Evolutionary conservation across 2,113 vertebrate species (phyloP).

Genomic region (Entelurus aequoreus): DNA sequence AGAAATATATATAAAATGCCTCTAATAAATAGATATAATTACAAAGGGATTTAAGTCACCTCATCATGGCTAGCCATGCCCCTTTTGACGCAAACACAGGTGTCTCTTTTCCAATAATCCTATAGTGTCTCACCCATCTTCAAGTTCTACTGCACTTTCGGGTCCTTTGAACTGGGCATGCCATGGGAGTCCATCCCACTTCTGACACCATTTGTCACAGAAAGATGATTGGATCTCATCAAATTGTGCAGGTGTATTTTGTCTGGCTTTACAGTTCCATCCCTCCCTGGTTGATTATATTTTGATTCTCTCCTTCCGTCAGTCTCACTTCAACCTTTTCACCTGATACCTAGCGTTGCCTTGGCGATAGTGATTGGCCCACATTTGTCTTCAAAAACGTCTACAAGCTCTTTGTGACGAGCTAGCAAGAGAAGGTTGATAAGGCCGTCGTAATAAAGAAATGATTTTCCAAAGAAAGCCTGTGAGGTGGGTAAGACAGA

Average conservation of each 20-base stretch:
- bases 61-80: no score
- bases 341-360: constrained; percentile 62
- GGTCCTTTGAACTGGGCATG: background rate
- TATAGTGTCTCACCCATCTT: no score
- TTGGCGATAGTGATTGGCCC: constrained; percentile 60
- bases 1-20: no score
- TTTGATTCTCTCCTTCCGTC: constrained; percentile 23
- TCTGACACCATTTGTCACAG: background rate
- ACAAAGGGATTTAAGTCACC: no score
- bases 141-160: background rate
- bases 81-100: no score
- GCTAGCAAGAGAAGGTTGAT: constrained; percentile 20
- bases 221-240: background rate
- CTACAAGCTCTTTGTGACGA: constrained; percentile 34
- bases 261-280: constrained; percentile 13
- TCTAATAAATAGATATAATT: no score
- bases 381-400: constrained; percentile 54
- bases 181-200: background rate
- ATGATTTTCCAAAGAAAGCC: constrained; percentile 10
- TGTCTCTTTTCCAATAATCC: background rate
- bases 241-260: background rate
- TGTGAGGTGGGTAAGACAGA: constrained; percentile 4
- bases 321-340: constrained; percentile 45
- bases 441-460: constrained; percentile 7
- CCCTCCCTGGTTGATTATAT: constrained; percentile 42